Evolutionary conservation across 2,797 vertebrate species (phyloP).

Genomic region (Echeneis naucrates): DNA sequence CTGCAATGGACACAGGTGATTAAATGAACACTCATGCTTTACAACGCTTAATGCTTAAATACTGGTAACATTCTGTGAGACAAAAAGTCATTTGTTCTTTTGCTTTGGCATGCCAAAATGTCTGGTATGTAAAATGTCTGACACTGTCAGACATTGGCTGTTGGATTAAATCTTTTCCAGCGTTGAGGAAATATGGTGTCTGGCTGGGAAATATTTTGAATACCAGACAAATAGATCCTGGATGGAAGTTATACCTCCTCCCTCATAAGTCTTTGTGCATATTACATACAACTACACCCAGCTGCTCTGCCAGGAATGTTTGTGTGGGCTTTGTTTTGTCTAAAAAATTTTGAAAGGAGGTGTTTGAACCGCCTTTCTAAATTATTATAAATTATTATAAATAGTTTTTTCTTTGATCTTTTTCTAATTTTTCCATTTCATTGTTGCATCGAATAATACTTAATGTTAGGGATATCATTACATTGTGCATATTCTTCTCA

Average conservation of each 20-base stretch:
- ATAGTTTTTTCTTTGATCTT: not conserved
- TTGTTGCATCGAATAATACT: no score
- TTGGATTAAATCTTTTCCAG: not conserved
- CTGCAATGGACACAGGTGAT: conserved; percentile 69
- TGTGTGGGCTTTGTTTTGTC: not conserved
- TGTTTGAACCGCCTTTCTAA: no score
- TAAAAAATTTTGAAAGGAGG: not conserved
- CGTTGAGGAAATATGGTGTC: no score
- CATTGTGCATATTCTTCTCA: no score
- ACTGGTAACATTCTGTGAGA: not conserved
- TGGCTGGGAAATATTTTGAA: not conserved
- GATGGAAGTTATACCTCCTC: no score
- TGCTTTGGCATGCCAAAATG: not conserved
- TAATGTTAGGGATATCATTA: no score
- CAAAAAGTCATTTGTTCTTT: not conserved
- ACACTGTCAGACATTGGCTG: no score
- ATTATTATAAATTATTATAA: no score
- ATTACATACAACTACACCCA: fast-evolving
- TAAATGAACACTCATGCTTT: not conserved
- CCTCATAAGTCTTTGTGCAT: not conserved
- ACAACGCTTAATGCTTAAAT: not conserved
- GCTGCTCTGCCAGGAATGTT: conserved; percentile 10
- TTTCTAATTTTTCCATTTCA: not conserved
- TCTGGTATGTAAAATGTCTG: not conserved
- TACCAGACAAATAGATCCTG: no score